Base-by-base conservation (phyloP, 2,113 vertebrate species). In the Eonycteris spelaea region DNA sequence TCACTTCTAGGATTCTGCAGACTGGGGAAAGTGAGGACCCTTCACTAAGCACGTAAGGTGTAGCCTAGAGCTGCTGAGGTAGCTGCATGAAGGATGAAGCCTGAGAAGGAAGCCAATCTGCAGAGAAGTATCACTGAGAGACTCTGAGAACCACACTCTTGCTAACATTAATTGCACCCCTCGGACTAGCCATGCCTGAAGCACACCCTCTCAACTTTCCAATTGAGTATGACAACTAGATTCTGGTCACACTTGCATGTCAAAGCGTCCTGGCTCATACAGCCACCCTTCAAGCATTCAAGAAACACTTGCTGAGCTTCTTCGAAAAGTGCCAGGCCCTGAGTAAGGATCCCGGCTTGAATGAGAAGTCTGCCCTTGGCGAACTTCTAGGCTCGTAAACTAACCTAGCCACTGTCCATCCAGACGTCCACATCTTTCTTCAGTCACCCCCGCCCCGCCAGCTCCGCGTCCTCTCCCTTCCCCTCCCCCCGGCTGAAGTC, bases 111-210 rank as follows among this genome's bases (percentile, higher is more conserved):
- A 84, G 65, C 38, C 68, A 33, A 0, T 8, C 35, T 35, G 8
- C 55, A 90, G 45, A 51, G 74, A 55, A 40, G 28, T 30, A 59
- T 3, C 19, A 18, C 43, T 8, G 51, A 70, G 26, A 74, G n/a
- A 30, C 48, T n/a, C 5, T 12, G 30, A 94, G 74, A 86, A 33
- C 6, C 22, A 67, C 18, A 15, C 53, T 61, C 28, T 70, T 65
- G 35, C 33, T 2, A 6, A 51, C 12, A 53, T 13, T 45, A 0
- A 0, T 0, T 9, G 45, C 78, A 38, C 21, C 3, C 19, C 51
- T 55, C 30, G 85, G 48, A 4, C 90, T n/a, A 82, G 63, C 51
- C 11, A 12, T 21, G 21, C 38, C 93, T 82, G 48, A 79, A 22
- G 48, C 21, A 63, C 57, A 75, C 4, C 2, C 61, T 74, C 40